These are phyloP conservation scores for Butorides virescens DNA, from an alignment of 2,113 vertebrate genomes.

Conservation along the genomic window DNA sequence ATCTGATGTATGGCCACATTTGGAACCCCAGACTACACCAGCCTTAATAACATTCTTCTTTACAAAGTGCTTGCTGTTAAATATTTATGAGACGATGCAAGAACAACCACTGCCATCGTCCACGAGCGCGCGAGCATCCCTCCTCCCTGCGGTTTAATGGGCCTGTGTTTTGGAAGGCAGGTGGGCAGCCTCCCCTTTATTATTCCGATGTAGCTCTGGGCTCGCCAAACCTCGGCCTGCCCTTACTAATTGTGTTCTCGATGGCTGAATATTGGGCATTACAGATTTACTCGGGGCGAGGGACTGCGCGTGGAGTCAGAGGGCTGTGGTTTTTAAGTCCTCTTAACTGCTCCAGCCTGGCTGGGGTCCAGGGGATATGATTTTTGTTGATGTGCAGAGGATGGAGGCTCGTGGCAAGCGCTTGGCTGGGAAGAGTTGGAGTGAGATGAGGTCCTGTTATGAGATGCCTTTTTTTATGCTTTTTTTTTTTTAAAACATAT, in stretches of 20 bases:
- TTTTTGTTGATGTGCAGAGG: not conserved
- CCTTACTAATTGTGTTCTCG: fast-evolving
- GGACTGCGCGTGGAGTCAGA: not conserved
- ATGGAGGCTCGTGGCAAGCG: fast-evolving
- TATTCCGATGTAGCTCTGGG: not conserved
- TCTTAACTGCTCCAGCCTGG: not conserved
- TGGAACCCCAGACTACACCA: constrained; percentile 39
- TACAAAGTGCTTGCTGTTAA: constrained; percentile 69
- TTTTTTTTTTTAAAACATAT: too few species aligned
- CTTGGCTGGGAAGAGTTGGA: not conserved
- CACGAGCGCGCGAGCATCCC: not conserved
- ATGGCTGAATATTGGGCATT: not conserved
- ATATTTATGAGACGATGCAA: constrained; percentile 69
- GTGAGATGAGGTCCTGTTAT: not conserved
- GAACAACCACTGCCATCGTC: not conserved
- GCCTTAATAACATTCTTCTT: constrained; percentile 71
- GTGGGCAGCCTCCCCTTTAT: not conserved
- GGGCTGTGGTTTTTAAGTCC: not conserved
- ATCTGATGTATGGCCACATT: constrained; percentile 58
- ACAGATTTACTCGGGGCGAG: not conserved
- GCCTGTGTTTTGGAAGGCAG: not conserved
- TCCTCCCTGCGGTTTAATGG: not conserved
- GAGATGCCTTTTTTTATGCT: not conserved
- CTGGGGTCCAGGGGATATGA: not conserved
- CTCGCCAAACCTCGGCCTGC: not conserved